Evolutionary conservation across 2,888 invertebrate genomes (phyloP).

Genomic region (Pristionchus japonicus): DNA sequence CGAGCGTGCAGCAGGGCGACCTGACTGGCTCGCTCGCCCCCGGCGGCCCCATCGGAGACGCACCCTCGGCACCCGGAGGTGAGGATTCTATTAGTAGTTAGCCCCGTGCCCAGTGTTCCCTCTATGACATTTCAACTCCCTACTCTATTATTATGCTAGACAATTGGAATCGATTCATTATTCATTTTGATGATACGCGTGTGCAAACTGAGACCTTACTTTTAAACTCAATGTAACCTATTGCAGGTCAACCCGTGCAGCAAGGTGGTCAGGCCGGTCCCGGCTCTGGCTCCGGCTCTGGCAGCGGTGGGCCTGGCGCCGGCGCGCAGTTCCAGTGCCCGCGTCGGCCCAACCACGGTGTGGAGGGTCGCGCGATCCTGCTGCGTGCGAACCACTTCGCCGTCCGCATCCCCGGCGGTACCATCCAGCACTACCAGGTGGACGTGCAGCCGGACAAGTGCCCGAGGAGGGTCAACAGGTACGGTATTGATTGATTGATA

Average conservation of each 20-base stretch:
- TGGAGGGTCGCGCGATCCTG: slow-evolving; percentile 95
- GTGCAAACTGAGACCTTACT: too few species aligned
- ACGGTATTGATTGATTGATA: slow-evolving; percentile 30
- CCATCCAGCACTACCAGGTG: slow-evolving; percentile 98
- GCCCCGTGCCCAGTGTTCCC: too few species aligned
- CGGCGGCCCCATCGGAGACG: slow-evolving; percentile 46
- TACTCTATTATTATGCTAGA: too few species aligned
- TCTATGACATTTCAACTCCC: too few species aligned
- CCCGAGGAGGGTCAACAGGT: slow-evolving; percentile 89
- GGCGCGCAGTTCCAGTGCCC: slow-evolving; percentile 89
- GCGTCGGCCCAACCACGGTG: slow-evolving; percentile 93
- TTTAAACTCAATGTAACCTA: too few species aligned
- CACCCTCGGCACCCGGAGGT: neutral
- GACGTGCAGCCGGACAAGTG: slow-evolving; percentile 99
- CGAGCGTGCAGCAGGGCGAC: neutral
- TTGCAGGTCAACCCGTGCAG: neutral
- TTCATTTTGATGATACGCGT: too few species aligned
- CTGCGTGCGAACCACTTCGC: slow-evolving; percentile 99
- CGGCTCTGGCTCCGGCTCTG: slow-evolving; percentile 34
- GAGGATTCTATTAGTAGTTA: too few species aligned
- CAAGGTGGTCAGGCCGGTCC: slow-evolving; percentile 40
- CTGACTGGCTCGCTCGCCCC: slow-evolving; percentile 35
- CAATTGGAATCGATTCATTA: too few species aligned
- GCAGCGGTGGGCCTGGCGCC: slow-evolving; percentile 28
- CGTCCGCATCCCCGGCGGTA: slow-evolving; percentile 96